These are phyloP conservation scores for Pseudachorutes palmiensis DNA, from an alignment of 1,140 invertebrate species.

Conservation along the genomic window DNA sequence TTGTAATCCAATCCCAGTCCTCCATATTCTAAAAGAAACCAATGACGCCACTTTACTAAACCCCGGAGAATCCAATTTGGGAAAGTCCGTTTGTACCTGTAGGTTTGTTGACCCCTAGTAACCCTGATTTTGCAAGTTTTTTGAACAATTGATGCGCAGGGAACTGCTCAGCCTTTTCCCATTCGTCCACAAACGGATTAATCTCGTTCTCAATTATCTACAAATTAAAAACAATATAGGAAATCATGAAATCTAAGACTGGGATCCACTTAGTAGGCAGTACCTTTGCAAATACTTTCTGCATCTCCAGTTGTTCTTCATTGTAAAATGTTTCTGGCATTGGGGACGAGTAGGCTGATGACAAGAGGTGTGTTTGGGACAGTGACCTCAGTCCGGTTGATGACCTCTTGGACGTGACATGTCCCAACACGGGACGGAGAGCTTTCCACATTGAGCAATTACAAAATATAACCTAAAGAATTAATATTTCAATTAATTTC, in stretches of 20 bases:
- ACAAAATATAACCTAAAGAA: too few species aligned
- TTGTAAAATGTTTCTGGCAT: slow-evolving; percentile 33
- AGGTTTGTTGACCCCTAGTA: slow-evolving; percentile 50
- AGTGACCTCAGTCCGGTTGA: not conserved
- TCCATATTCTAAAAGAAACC: slow-evolving; percentile 49
- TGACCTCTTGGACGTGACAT: too few species aligned
- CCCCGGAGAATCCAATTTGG: too few species aligned
- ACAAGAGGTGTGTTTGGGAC: not conserved
- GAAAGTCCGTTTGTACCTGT: slow-evolving; percentile 39
- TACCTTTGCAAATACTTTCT: slow-evolving; percentile 30
- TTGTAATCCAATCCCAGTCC: slow-evolving; percentile 53
- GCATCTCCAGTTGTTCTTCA: slow-evolving; percentile 34
- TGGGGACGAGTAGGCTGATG: slow-evolving; percentile 22
- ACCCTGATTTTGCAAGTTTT: slow-evolving; percentile 49
- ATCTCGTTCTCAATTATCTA: slow-evolving; percentile 51
- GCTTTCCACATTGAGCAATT: too few species aligned
- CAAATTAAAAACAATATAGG: not conserved
- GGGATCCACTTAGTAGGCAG: not conserved
- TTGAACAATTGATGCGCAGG: slow-evolving; percentile 52
- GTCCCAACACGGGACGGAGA: too few species aligned
- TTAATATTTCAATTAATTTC: too few species aligned
- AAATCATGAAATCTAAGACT: not conserved
- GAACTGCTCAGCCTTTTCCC: slow-evolving; percentile 49
- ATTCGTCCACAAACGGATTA: slow-evolving; percentile 54
- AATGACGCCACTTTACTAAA: too few species aligned